Conservation (phyloP, 2,113 vertebrate species). For the Pangasianodon gigas region DNA sequence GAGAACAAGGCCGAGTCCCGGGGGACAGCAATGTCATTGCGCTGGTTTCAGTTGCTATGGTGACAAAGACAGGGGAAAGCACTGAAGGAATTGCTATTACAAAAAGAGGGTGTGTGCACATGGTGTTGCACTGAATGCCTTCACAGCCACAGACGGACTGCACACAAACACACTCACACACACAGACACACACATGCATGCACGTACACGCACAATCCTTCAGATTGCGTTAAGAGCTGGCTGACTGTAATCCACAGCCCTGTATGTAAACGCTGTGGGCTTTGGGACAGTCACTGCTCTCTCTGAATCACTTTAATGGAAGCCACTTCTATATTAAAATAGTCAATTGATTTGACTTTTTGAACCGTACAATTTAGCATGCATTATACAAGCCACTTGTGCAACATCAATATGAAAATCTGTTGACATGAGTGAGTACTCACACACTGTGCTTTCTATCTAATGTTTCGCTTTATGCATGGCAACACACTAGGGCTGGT, state of each 20-base stretch:
- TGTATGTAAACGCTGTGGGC: background rate
- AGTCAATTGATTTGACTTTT: slow-evolving; percentile 40
- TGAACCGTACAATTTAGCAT: slow-evolving; percentile 44
- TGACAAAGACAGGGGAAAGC: slow-evolving; percentile 72
- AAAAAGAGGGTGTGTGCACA: slow-evolving; percentile 66
- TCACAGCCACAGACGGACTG: slow-evolving; percentile 34
- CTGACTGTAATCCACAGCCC: background rate
- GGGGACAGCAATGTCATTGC: slow-evolving; percentile 78
- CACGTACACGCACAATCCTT: background rate
- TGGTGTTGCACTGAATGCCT: slow-evolving; percentile 73
- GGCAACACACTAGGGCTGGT: background rate
- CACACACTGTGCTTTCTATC: background rate
- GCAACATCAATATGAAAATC: slow-evolving; percentile 49
- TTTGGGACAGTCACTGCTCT: slow-evolving; percentile 10
- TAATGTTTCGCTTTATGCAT: background rate
- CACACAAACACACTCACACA: slow-evolving; percentile 26
- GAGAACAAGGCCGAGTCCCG: slow-evolving; percentile 77
- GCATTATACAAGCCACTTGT: slow-evolving; percentile 38
- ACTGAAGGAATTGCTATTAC: slow-evolving; percentile 82
- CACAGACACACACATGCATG: slow-evolving; percentile 4
- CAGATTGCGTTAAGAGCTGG: slow-evolving; percentile 7
- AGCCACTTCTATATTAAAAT: slow-evolving; percentile 29
- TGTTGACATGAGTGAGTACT: background rate
- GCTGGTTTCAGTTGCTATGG: slow-evolving; percentile 83
- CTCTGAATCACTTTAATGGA: slow-evolving; percentile 35